Evolutionary conservation across 2,113 vertebrate genomes (phyloP).

Genomic region (Cygnus buccinator): DNA sequence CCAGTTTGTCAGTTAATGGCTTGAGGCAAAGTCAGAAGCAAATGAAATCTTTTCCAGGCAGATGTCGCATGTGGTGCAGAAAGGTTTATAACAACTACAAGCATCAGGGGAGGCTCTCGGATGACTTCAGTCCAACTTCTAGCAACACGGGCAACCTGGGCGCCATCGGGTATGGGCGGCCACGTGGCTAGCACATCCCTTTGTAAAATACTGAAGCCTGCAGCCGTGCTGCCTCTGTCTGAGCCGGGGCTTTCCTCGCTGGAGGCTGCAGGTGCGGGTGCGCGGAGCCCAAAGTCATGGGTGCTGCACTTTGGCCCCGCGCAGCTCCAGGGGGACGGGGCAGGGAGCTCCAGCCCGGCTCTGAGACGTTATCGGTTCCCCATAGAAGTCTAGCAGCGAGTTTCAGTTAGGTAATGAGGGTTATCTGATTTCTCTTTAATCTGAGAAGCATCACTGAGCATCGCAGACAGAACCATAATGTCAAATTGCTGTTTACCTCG

Average conservation of each 20-base stretch:
- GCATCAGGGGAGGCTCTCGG: not conserved
- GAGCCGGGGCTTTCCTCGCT: not conserved
- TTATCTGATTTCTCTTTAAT: conserved; percentile 53
- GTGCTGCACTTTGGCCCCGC: not conserved
- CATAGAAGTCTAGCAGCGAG: not conserved
- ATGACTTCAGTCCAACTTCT: not conserved
- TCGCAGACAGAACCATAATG: not conserved
- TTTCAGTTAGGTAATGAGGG: conserved; percentile 57
- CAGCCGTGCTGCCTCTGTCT: not conserved
- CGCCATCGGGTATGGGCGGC: not conserved
- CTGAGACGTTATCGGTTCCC: not conserved
- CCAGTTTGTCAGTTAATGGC: conserved; percentile 69
- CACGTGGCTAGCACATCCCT: not conserved
- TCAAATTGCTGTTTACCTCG: not conserved
- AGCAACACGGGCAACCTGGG: not conserved
- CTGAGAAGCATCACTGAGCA: conserved; percentile 8
- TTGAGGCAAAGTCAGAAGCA: conserved; percentile 61
- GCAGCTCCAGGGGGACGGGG: not conserved
- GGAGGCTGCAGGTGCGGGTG: not conserved
- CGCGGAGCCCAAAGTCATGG: not conserved
- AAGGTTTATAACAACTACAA: conserved; percentile 37
- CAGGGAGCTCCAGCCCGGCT: not conserved
- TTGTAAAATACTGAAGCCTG: not conserved
- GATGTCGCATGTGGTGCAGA: conserved; percentile 21
- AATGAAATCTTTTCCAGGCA: conserved; percentile 41